Evolutionary conservation across 2,797 vertebrate genomes (phyloP), one percentile per base, ranked within the genome.

Genomic region (Sparidentex hasta): DNA sequence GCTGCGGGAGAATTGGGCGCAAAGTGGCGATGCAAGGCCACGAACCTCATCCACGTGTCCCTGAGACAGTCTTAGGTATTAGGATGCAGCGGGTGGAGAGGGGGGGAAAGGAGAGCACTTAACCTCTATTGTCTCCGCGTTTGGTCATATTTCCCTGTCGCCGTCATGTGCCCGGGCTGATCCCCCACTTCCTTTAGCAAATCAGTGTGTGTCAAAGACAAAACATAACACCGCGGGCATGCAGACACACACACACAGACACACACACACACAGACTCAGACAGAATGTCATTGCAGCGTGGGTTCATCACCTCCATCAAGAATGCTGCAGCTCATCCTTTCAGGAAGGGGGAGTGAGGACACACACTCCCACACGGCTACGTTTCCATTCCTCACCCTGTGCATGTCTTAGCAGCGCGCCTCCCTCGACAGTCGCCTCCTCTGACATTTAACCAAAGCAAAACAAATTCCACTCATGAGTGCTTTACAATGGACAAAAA

Each of bases 221-320:
- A 80, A 90, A 84, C 75, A 65, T 29, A 65, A 70, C 77, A 71
- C 66, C 20, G 1, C 70, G 68, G 52, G 57, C 69, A 63, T 21
- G 50, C 83, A 76, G 54, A 81, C 82, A 86, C 41, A 43, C 41
- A 41, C 41, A 41, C 41, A 41, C 41, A 43, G 11, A 43, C 43
- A 13, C 13, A 44, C 43, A 44, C 43, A 46, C 44, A 46, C 44
- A 46, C 44, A 46, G 71, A 56, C 75, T 69, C 3, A 73, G 68
- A 79, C 56, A 57, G 74, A 81, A 74, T 87, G 84, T 82, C 91
- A 91, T 33, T 54, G 75, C 67, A 25, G 50, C 23, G 13, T 6
- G 67, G 79, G 89, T 90, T 91, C 91, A 80, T 91, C 88, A 84
- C 90, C 91, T 87, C 85, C 65, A 88, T 90, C 85, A 80, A 82